phyloP scores from a whole-genome alignment of 2,797 vertebrate species.

The Aselliscus stoliczkanus region DNA sequence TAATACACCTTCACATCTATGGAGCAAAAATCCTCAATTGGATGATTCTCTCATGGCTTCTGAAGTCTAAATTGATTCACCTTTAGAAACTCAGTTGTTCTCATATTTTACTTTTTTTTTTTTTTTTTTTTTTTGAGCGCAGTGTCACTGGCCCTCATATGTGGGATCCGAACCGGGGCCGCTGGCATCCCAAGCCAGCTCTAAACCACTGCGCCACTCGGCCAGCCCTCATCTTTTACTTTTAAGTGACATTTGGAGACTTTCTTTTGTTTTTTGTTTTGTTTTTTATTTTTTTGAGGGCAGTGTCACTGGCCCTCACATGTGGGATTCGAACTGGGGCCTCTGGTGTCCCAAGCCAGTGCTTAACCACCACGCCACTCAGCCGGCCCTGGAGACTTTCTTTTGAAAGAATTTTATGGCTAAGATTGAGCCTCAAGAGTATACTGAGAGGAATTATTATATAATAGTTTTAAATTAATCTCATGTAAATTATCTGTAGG shows the following conservation, averaged over 20 bases:
- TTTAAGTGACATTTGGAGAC: conserved; percentile 34
- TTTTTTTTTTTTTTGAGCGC: too few relatives aligned
- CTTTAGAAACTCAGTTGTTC: conserved; percentile 20
- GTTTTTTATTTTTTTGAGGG: too few relatives aligned
- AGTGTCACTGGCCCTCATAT: too few relatives aligned
- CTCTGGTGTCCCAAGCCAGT: too few relatives aligned
- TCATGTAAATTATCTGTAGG: not conserved
- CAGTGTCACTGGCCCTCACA: too few relatives aligned
- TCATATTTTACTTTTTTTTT: conserved; percentile 46
- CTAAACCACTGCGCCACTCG: too few relatives aligned
- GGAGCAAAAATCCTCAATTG: not conserved
- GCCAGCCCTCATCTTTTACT: conserved; percentile 41
- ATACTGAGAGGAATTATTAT: conserved; percentile 39
- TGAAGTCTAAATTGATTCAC: not conserved
- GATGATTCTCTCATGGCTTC: not conserved
- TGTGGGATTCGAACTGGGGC: too few relatives aligned
- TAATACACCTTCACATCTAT: not conserved
- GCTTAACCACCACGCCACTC: too few relatives aligned
- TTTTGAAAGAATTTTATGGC: conserved; percentile 28
- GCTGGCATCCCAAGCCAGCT: too few relatives aligned
- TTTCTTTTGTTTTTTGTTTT: too few relatives aligned
- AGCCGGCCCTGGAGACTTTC: conserved; percentile 28
- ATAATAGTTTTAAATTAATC: conserved; percentile 13
- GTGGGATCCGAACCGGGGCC: too few relatives aligned
- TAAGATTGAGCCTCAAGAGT: conserved; percentile 27